Evolutionary conservation across 2,797 vertebrate genomes (phyloP).

Genomic region (Sylvia borin): DNA sequence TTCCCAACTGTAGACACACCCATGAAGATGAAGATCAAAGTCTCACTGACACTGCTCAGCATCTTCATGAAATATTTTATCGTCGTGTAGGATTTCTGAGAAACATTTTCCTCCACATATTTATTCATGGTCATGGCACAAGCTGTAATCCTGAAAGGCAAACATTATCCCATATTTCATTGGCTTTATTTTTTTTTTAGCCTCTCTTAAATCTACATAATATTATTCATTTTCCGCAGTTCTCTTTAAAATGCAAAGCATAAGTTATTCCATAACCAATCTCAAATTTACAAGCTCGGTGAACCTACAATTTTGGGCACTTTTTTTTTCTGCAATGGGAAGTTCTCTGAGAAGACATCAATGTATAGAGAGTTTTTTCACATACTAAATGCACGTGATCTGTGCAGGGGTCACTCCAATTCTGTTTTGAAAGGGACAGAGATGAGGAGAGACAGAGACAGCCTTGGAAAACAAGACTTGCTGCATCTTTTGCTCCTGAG

Average conservation of each 20-base stretch:
- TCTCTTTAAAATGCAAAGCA: background rate
- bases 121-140: slow-evolving; percentile 99
- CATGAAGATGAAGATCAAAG: slow-evolving; percentile 98
- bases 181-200: background rate
- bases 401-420: background rate
- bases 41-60: slow-evolving; percentile 94
- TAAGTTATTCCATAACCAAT: background rate
- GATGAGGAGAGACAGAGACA: background rate
- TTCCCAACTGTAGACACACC: slow-evolving; percentile 94
- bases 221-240: background rate
- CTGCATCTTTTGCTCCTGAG: background rate
- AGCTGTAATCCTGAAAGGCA: slow-evolving; percentile 85
- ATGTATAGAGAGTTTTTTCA: background rate
- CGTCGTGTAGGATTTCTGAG: slow-evolving; percentile 95
- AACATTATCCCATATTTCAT: background rate
- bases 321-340: background rate
- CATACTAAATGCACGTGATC: background rate
- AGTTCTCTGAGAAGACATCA: background rate
- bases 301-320: background rate
- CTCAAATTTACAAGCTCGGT: background rate
- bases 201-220: background rate
- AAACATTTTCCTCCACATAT: slow-evolving; percentile 96
- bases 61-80: slow-evolving; percentile 96
- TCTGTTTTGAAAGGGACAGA: background rate
- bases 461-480: background rate